Base-by-base conservation (phyloP, 2,113 vertebrate species). In the Ciconia stormi region DNA sequence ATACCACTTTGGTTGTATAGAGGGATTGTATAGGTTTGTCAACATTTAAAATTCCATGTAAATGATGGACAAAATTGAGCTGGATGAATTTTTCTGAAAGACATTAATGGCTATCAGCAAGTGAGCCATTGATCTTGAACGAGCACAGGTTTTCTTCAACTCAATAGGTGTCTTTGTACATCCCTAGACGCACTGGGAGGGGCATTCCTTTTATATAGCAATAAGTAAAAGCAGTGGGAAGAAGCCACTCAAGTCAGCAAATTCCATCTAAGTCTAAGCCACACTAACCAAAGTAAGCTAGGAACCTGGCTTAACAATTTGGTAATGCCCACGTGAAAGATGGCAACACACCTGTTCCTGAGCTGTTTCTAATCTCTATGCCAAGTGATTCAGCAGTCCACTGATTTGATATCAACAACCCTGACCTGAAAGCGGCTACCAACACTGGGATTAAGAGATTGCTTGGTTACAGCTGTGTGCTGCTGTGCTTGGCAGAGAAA, bases 231-330 rank as follows among this genome's bases (percentile, higher is more conserved):
- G 14, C 44, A 36, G 8, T 29, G 22, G n/a, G 29, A 93, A 76
- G 42, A 56, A 63, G 19, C 22, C 36, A 23, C 44, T 63, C 26
- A 78, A 65, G 36, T 30, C 36, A 70, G 10, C 36, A 70, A 74
- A 59, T 42, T 84, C 16, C 16, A 40, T 47, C 11, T 12, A 47
- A 81, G 7, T 30, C 47, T 69, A 91, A 82, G 5, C 30, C 25
- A 53, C 1, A 0, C 16, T 46, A 53, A 44, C 22, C 1, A 2
- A 86, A 80, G 44, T 16, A 9, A 85, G 26, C 6, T 4, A 0
- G 46, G 65, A 63, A 69, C 36, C 7, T 52, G 9, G 13, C 7
- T 96, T 20, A 53, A 26, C 22, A 34, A n/a, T 87, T 79, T 47
- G 10, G 7, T 44, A 34, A 47, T 26, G 25, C 11, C 23, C 27